A percentile compares a stretch with the other conserved stretches of the same genome.
phyloP scores from a whole-genome alignment of 2,888 invertebrate species.

The Patella depressa region DNA sequence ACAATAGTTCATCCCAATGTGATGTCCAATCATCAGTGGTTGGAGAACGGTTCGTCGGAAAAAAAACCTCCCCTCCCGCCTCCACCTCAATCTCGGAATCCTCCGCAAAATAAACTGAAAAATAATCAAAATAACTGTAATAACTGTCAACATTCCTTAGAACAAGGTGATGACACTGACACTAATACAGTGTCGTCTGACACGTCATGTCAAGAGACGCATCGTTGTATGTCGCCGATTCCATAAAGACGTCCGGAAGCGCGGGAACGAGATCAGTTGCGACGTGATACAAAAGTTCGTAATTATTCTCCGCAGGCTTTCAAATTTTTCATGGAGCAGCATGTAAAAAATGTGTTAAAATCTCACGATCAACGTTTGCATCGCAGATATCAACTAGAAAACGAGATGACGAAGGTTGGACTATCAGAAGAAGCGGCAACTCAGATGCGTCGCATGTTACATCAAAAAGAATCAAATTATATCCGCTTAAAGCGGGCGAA shows the following conservation, averaged over 20 bases:
- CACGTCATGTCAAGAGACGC: slow-evolving; percentile 49
- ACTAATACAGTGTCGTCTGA: slow-evolving; percentile 50
- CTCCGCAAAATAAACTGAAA: not conserved
- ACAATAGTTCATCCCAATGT: slow-evolving; percentile 14
- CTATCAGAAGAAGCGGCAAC: slow-evolving; percentile 72
- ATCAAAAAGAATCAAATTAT: slow-evolving; percentile 98
- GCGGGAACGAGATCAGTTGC: slow-evolving; percentile 82
- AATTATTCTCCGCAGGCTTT: slow-evolving; percentile 97
- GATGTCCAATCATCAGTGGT: slow-evolving; percentile 12
- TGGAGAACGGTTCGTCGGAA: not conserved
- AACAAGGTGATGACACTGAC: slow-evolving; percentile 49
- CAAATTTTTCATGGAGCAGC: slow-evolving; percentile 99
- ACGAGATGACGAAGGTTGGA: slow-evolving; percentile 93
- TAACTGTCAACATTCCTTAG: not conserved
- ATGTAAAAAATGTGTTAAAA: slow-evolving; percentile 96
- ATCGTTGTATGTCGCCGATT: slow-evolving; percentile 81
- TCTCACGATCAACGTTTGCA: slow-evolving; percentile 92
- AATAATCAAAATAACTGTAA: slow-evolving; percentile 2
- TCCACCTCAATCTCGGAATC: slow-evolving; percentile 18
- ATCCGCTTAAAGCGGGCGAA: slow-evolving; percentile 96
- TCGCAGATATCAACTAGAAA: slow-evolving; percentile 91
- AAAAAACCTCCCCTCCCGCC: not conserved
- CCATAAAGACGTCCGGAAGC: slow-evolving; percentile 92
- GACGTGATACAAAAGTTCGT: slow-evolving; percentile 85
- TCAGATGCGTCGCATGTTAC: slow-evolving; percentile 91